Base-by-base conservation (phyloP, 2,113 vertebrate genomes). In the Ornithorhynchus anatinus region DNA sequence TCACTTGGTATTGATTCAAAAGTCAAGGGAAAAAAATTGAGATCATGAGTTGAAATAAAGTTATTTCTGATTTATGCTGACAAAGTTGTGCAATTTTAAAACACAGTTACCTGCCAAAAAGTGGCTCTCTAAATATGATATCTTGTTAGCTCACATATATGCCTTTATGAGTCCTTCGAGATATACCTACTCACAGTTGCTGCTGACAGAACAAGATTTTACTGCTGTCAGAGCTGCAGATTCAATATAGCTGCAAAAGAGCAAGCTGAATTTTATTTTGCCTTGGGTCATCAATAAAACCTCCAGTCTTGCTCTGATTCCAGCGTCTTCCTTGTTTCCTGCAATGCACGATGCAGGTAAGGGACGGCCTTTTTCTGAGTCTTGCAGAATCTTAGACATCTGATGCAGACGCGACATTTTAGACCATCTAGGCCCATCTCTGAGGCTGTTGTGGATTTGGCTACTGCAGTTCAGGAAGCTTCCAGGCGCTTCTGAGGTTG, bases 181-280 rank as follows among this genome's bases (percentile, higher is more conserved):
- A 79, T 57, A 35, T 74, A 48, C 81, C 75, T 69, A 14, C 48
- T 77, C 59, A 72, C 43, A 75, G 51, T 44, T 70, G 52, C 70
- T 80, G 74, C 72, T 86, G 78, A 84, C 69, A 81, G 75, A 84
- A 88, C 16, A 50, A 63, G 59, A 63, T 82, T 81, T 83, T 82
- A 85, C 58, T 86, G 75, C 64, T 77, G 67, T 79, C 80, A 79
- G 67, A 77, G 64, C 66, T 81, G 54, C 64, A 73, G 54, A 76
- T 29, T 53, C 84, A 58, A 47, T 70, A 72, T 62, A 72, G 13
- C 2, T 12, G 44, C 50, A 54, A 63, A 83, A 86, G 43, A 80
- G 69, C 16, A 73, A 43, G 58, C 73, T 23, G 72, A 12, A 13
- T 33, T 73, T 57, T 75, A 50, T 71, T 79, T 86, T 78, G 80